Evolutionary conservation across 2,797 vertebrate genomes (phyloP).

Genomic region (Neosilurus mollespiculum): DNA sequence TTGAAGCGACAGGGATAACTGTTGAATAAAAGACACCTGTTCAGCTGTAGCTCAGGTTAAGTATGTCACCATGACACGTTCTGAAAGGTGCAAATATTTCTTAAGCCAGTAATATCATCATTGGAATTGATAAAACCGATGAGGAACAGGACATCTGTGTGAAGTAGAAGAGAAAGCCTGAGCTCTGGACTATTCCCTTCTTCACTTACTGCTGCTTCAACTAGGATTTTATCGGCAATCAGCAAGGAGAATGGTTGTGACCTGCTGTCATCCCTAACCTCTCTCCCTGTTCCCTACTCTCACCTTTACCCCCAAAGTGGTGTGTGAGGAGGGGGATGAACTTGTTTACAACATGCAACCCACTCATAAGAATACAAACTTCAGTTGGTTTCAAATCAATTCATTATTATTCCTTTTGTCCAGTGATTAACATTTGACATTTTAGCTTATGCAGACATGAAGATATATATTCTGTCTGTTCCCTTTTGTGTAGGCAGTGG

Average conservation of each 20-base stretch:
- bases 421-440: constrained; percentile 55
- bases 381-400: constrained; percentile 52
- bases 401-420: constrained; percentile 51
- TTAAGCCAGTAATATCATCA: constrained; percentile 36
- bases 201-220: constrained; percentile 33
- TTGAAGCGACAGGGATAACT: constrained; percentile 19
- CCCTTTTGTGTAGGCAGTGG: constrained; percentile 25
- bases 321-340: background rate
- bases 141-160: constrained; percentile 18
- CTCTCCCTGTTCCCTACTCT: background rate
- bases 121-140: constrained; percentile 21
- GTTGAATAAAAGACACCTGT: constrained; percentile 31
- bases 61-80: background rate
- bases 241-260: constrained; percentile 24
- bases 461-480: constrained; percentile 49
- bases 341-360: constrained; percentile 37
- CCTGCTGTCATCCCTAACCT: background rate
- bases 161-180: constrained; percentile 22
- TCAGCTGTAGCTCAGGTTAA: constrained; percentile 19
- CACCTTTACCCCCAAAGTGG: background rate
- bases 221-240: constrained; percentile 34
- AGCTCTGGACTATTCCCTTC: constrained; percentile 12
- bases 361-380: constrained; percentile 42
- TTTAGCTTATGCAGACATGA: constrained; percentile 51
- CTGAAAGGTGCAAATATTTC: constrained; percentile 39